Percentiles rank a stretch among this genome's conserved stretches.
phyloP scores from a whole-genome alignment of 2,113 vertebrate genomes.

The Climacteris rufus region DNA sequence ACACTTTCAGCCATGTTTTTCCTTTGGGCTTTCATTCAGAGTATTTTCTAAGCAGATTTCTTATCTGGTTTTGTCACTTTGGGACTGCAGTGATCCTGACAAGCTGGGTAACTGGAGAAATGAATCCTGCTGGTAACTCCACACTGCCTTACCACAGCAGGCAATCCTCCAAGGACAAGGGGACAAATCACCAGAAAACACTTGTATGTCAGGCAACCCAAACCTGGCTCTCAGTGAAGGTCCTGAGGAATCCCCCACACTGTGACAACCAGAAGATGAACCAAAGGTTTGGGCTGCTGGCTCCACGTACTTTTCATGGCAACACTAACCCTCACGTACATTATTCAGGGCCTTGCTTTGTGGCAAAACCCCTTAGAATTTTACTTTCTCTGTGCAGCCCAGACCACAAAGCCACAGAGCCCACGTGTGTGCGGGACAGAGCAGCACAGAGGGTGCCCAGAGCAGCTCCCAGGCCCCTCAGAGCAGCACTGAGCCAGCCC shows the following conservation, averaged over 20 bases:
- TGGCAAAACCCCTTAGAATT: not conserved
- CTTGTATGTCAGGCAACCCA: not conserved
- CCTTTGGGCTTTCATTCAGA: not conserved
- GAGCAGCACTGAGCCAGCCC: no score
- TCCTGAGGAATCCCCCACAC: fast-evolving
- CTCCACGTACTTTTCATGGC: fast-evolving
- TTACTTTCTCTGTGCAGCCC: not conserved
- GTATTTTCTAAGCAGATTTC: not conserved
- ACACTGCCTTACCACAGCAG: not conserved
- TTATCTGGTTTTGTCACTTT: not conserved
- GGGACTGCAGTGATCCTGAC: not conserved
- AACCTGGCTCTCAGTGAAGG: not conserved
- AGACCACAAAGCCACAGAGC: fast-evolving
- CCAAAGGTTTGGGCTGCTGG: no score
- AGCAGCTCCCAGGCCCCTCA: fast-evolving
- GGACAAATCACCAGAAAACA: not conserved
- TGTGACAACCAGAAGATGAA: not conserved
- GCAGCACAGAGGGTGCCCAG: not conserved
- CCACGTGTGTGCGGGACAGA: not conserved
- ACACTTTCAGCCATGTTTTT: not conserved
- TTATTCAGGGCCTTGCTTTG: no score
- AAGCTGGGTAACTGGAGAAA: not conserved
- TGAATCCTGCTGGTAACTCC: not conserved
- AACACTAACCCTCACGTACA: fast-evolving
- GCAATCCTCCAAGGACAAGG: not conserved